phyloP scores from a whole-genome alignment of 2,113 vertebrate genomes.

The Phylloscopus trochilus region DNA sequence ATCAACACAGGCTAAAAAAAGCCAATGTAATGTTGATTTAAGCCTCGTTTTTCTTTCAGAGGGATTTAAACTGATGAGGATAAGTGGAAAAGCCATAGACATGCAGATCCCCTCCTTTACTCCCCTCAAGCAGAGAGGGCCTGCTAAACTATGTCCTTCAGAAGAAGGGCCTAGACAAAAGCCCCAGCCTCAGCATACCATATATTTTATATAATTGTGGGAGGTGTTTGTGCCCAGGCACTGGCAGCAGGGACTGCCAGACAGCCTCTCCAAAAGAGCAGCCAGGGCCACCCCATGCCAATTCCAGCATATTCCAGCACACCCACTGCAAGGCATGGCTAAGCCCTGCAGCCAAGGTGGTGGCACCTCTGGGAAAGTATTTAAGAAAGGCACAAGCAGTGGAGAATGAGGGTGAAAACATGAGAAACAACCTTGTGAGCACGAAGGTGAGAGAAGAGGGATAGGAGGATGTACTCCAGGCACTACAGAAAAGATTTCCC shows the following conservation, averaged over 20 bases:
- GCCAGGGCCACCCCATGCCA: accelerated
- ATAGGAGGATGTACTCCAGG: accelerated
- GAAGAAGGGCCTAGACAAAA: not conserved
- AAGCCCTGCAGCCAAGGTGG: not conserved
- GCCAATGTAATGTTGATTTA: not conserved
- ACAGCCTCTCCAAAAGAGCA: accelerated
- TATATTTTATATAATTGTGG: not conserved
- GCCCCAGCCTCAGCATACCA: not conserved
- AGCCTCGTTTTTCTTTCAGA: not conserved
- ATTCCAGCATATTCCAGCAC: not conserved
- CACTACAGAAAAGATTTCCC: not conserved
- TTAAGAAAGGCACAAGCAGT: not conserved
- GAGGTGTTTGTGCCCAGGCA: accelerated
- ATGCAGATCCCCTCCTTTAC: not conserved
- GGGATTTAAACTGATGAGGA: not conserved
- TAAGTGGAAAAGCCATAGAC: not conserved
- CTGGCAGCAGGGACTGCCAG: accelerated
- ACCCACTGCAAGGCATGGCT: not conserved
- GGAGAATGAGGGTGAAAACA: accelerated
- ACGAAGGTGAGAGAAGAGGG: not conserved
- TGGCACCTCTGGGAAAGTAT: not conserved
- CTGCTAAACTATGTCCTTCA: not conserved
- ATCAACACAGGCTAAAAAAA: not conserved
- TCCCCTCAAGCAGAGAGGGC: not conserved
- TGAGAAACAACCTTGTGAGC: not conserved